Base-by-base conservation (phyloP, 2,113 vertebrate species). In the Ursus arctos region DNA sequence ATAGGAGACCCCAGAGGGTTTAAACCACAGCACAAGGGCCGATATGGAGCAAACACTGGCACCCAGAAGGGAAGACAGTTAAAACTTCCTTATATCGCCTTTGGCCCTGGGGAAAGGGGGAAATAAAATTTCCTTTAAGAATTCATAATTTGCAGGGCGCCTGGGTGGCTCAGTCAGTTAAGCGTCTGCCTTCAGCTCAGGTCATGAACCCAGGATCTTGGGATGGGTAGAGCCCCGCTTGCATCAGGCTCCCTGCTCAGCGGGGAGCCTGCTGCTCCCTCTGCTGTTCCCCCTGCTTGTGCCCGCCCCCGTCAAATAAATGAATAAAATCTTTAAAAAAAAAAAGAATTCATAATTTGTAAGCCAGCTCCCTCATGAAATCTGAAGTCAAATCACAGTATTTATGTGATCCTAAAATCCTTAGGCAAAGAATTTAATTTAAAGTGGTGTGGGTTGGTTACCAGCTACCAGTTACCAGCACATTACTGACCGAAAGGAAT, bases 81-180 rank as follows among this genome's bases (percentile, higher is more conserved):
- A 69, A 76, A 76, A 33, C 7, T 53, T 95, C 51, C 21, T n/a
- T 14, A 5, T 24, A 55, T 88, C 31, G 51, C 19, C 57, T 83
- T 18, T 28, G 55, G 57, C 47, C 57, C 31, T 36, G 36, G 28
- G 31, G 28, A 84, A 11, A 49, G 16, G 22, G 28, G 53, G 53
- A 82, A 83, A 91, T 28, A 57, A 65, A 91, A 91, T 77, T 28
- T 74, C 24, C n/a, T 74, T 83, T 61, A 82, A 83, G n/a, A 95
- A 63, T n/a, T 88, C 67, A 67, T 67, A 67, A 67, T 71, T 71
- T 43, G 5, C 28, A 65, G 71, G 71, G 28, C 22, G 4, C 71
- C 71, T 74, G 11, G n/a, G n/a, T 72, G 36, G 69, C 36, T 40
- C 69, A 40, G 69, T 40, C 5, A 4, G 21, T 76, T 28, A 47